Evolutionary conservation across 2,797 vertebrate genomes (phyloP).

Genomic region (Carduelis carduelis): DNA sequence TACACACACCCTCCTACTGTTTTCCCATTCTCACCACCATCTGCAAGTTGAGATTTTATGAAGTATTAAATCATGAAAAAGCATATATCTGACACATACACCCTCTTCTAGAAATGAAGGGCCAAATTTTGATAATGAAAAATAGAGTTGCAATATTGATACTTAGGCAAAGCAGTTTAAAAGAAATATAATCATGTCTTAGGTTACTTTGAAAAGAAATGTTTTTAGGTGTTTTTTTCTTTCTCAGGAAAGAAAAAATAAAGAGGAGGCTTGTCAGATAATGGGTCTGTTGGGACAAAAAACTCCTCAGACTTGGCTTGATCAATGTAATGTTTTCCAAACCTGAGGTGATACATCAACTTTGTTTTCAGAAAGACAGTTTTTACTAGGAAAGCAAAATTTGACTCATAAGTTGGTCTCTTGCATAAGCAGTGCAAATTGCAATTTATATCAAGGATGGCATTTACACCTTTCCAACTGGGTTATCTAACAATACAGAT

Average conservation of each 20-base stretch:
- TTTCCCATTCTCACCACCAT: not conserved
- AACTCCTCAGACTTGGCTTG: not conserved
- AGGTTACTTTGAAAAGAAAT: not conserved
- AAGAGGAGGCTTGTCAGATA: not conserved
- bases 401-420: not conserved
- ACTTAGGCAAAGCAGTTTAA: not conserved
- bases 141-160: not conserved
- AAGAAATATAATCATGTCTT: not conserved
- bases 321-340: not conserved
- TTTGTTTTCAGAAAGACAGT: not conserved
- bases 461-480: not conserved
- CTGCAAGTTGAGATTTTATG: not conserved
- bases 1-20: not conserved
- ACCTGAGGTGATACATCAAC: not conserved
- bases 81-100: not conserved
- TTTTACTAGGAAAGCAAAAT: constrained; percentile 52
- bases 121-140: not conserved
- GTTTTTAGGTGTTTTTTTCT: not conserved
- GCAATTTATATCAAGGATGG: not conserved
- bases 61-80: not conserved
- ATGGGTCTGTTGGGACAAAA: not conserved
- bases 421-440: not conserved
- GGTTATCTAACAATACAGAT: not conserved
- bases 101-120: not conserved
- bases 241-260: not conserved